Base-by-base conservation (phyloP, 2,888 invertebrate species). In the Noctua janthina region DNA sequence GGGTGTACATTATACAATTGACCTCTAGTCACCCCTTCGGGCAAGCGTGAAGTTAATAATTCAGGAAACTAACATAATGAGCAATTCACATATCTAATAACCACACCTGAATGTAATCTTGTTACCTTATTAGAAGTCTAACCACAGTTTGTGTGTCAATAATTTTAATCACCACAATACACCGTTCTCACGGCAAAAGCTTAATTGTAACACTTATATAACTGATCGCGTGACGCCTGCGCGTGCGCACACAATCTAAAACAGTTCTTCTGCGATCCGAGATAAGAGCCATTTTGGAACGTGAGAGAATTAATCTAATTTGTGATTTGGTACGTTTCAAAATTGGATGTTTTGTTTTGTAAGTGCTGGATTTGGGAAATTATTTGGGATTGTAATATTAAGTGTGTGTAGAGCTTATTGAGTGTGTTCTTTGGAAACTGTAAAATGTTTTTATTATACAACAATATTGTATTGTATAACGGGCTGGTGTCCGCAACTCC, bases 171-270 rank as follows among this genome's bases (percentile, higher is more conserved):
- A 76, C 69, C 73, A 90, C 90, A 89, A 89, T 84, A 68, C 76
- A 69, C 5, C 23, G 80, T 89, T 90, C 90, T 77, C 90, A 90
- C 90, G 90, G 79, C 82, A 76, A 84, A 83, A 67, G 76, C 77
- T 83, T 89, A 86, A 89, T 88, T 82, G 90, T 88, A 84, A 84
- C 89, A 75, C 87, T 90, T 90, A 90, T 90, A 91, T 90, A 90
- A 90, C 73, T 54, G 66, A 75, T 87, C 85, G 87, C 85, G 90
- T 90, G 91, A 88, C 81, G 82, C 68, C 74, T 79, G 82, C 74
- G 81, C 81, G 78, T 78, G 78, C 89, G 87, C 79, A 76, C 68
- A 59, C 82, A 66, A 73, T 54, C 67, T 54, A 76, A 87, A 87
- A 74, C 87, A 78, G 78, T 83, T 88, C 88, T 79, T 89, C 83